Percentiles rank a stretch among this genome's conserved stretches.
These are phyloP conservation scores for Parauchenoglanis punctatus DNA, from an alignment of 2,797 vertebrate species.

Conservation along the genomic window DNA sequence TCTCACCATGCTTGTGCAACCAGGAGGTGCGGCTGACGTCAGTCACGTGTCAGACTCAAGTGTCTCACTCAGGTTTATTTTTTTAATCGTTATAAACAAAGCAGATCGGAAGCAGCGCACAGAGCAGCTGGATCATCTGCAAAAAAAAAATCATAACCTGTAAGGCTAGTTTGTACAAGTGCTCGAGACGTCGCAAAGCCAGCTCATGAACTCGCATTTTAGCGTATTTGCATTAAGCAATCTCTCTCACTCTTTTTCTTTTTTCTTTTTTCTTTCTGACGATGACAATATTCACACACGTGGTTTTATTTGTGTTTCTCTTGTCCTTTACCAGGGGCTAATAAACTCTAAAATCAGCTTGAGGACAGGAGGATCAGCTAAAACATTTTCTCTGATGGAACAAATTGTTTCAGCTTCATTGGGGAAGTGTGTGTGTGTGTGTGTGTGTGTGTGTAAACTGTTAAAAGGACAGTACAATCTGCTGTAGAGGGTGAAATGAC, in stretches of 20 bases:
- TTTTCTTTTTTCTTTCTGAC: not conserved
- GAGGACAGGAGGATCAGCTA: not conserved
- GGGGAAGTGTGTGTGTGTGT: not conserved
- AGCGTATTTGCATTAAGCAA: not conserved
- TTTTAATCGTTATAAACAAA: not conserved
- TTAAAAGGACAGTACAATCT: too few relatives aligned
- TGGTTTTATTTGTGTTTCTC: not conserved
- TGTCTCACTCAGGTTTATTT: not conserved
- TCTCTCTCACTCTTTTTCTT: not conserved
- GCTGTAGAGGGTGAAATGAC: constrained; percentile 29
- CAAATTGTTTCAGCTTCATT: not conserved
- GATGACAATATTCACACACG: not conserved
- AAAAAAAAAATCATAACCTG: not conserved
- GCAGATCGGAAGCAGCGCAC: not conserved
- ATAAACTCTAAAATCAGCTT: not conserved
- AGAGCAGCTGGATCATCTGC: not conserved
- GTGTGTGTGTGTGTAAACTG: not conserved
- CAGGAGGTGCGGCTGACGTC: not conserved
- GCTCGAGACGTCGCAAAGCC: not conserved
- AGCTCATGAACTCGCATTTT: not conserved
- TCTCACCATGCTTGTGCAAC: not conserved
- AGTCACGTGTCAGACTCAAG: not conserved
- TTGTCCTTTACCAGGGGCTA: not conserved
- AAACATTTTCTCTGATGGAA: not conserved
- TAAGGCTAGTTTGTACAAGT: not conserved